phyloP scores from a whole-genome alignment of 2,888 invertebrate species.

The Digitonthophagus gazella region DNA sequence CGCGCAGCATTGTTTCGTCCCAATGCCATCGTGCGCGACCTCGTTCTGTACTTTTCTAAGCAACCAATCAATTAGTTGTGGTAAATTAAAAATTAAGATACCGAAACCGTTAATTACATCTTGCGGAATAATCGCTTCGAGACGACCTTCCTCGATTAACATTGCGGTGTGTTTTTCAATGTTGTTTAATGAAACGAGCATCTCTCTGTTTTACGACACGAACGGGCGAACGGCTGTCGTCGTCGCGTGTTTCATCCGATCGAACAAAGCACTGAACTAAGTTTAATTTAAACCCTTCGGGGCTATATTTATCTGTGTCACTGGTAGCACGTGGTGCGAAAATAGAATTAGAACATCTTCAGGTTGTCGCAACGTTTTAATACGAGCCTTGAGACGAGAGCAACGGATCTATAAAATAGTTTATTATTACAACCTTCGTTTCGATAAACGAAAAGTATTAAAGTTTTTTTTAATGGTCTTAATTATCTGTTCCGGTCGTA shows the following conservation, averaged over 20 bases:
- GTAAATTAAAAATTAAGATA: neutral
- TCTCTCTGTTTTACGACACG: neutral
- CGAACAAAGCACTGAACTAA: neutral
- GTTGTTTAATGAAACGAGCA: neutral
- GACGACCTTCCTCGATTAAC: neutral
- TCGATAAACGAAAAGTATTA: neutral
- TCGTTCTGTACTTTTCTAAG: neutral
- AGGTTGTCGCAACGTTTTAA: neutral
- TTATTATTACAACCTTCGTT: neutral
- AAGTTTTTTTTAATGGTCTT: neutral
- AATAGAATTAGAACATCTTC: neutral
- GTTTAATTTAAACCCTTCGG: neutral
- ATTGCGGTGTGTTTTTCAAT: neutral
- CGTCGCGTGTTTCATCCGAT: neutral
- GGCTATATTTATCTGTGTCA: neutral
- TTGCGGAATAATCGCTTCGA: no score
- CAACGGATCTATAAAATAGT: no score
- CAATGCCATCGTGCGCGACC: neutral
- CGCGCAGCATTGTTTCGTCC: neutral
- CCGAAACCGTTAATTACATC: neutral
- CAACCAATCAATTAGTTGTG: neutral
- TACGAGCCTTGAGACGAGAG: neutral
- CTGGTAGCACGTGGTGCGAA: neutral
- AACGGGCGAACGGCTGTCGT: no score
- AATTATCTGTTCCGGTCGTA: no score